Percentiles rank a stretch among this genome's conserved stretches.
Conservation (phyloP, 2,797 vertebrate genomes). For the Melanotaenia nigrans region DNA sequence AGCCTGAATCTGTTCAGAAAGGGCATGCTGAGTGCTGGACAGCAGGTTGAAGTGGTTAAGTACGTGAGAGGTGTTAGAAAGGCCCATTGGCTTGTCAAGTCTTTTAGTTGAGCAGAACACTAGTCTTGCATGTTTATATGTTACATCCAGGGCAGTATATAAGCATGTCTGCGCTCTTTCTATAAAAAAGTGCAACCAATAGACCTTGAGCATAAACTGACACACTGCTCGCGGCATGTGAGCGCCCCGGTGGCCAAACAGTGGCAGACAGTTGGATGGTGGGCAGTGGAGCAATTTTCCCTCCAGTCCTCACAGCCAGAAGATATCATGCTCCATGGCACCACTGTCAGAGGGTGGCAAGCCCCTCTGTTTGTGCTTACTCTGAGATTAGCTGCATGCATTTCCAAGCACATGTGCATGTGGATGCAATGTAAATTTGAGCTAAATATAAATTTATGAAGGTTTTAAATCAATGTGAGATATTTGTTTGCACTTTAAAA, state of each 20-base stretch:
- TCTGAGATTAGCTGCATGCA: slow-evolving; percentile 61
- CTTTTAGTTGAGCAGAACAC: background rate
- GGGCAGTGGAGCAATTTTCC: slow-evolving; percentile 52
- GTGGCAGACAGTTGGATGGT: slow-evolving; percentile 31
- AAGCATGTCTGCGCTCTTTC: background rate
- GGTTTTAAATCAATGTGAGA: slow-evolving; percentile 60
- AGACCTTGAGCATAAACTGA: slow-evolving; percentile 11
- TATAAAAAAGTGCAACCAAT: background rate
- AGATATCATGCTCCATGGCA: slow-evolving; percentile 57
- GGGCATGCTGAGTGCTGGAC: background rate
- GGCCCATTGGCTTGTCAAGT: background rate
- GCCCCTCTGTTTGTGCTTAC: slow-evolving; percentile 62
- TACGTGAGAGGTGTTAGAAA: background rate
- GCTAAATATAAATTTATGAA: slow-evolving; percentile 58
- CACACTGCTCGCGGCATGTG: slow-evolving; percentile 29
- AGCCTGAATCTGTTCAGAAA: background rate
- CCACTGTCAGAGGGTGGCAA: slow-evolving; percentile 51
- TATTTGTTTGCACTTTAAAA: slow-evolving; percentile 52
- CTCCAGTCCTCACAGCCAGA: slow-evolving; percentile 36
- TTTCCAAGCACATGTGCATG: slow-evolving; percentile 35
- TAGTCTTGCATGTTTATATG: background rate
- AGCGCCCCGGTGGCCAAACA: slow-evolving; percentile 39
- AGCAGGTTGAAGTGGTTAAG: background rate
- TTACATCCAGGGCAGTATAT: background rate
- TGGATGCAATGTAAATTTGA: slow-evolving; percentile 64